Evolutionary conservation across 2,797 vertebrate species (phyloP).

Genomic region (Platyrinchus mystaceus): DNA sequence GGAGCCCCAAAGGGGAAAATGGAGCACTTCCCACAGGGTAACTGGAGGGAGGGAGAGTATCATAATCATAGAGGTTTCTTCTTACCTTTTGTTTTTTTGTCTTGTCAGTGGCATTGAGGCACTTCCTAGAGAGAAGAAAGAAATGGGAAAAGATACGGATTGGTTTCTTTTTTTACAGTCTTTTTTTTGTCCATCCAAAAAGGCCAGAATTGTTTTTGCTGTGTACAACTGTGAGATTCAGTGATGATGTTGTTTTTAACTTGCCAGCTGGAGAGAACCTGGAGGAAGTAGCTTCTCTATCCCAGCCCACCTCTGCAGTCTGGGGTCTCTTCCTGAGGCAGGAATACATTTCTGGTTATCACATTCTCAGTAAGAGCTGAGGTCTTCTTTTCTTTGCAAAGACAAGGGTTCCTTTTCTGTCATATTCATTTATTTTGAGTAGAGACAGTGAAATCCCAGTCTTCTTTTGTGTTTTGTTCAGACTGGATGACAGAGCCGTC

Average conservation of each 20-base stretch:
- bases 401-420: background rate
- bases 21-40: background rate
- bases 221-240: background rate
- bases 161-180: rapidly evolving
- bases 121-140: background rate
- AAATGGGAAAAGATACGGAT: background rate
- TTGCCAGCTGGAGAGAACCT: background rate
- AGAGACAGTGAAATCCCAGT: background rate
- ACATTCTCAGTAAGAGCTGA: background rate
- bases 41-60: background rate
- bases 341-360: background rate
- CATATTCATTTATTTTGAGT: background rate
- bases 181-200: background rate
- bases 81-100: background rate
- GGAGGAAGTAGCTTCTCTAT: background rate
- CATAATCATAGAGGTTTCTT: background rate
- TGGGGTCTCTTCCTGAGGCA: background rate
- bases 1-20: background rate
- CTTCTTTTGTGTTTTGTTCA: background rate
- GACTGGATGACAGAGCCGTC: background rate
- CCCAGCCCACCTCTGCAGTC: background rate
- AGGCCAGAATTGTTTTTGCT: background rate
- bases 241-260: background rate
- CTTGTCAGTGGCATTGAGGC: background rate
- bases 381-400: background rate